Conservation (phyloP, 2,797 vertebrate genomes). For the Phylloscopus collybita region DNA sequence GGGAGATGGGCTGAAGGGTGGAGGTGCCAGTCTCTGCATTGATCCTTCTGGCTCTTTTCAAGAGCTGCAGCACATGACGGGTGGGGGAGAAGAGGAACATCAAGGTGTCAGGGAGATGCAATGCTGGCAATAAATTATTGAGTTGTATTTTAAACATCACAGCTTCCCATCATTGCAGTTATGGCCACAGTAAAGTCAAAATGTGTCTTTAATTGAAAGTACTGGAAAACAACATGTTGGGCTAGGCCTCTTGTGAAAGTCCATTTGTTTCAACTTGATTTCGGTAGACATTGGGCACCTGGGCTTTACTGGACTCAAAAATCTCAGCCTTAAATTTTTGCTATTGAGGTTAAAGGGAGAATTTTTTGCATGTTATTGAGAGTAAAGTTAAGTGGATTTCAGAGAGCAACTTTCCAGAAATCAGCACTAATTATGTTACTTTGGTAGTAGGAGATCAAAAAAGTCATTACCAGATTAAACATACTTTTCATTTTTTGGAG, state of each 20-base stretch:
- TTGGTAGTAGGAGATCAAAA: constrained; percentile 6
- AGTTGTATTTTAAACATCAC: neutral
- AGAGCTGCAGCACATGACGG: neutral
- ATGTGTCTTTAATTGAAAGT: neutral
- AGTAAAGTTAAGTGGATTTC: neutral
- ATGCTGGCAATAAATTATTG: neutral
- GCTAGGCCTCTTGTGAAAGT: neutral
- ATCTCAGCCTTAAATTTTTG: neutral
- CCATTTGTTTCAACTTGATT: neutral
- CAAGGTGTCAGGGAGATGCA: neutral
- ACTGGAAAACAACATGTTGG: neutral
- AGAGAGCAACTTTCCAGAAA: neutral
- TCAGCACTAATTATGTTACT: neutral
- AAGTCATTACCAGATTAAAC: constrained; percentile 24
- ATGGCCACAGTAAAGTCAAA: neutral
- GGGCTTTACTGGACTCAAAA: neutral
- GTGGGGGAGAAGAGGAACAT: neutral
- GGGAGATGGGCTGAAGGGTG: neutral
- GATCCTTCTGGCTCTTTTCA: neutral
- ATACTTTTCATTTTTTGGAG: constrained; percentile 37
- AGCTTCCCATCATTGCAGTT: neutral
- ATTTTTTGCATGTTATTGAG: neutral
- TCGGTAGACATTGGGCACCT: neutral
- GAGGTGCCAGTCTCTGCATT: neutral
- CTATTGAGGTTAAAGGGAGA: neutral